Percentiles rank a stretch among this genome's conserved stretches.
phyloP scores from a whole-genome alignment of 1,140 invertebrate species.

The Drosophila sulfurigaster region DNA sequence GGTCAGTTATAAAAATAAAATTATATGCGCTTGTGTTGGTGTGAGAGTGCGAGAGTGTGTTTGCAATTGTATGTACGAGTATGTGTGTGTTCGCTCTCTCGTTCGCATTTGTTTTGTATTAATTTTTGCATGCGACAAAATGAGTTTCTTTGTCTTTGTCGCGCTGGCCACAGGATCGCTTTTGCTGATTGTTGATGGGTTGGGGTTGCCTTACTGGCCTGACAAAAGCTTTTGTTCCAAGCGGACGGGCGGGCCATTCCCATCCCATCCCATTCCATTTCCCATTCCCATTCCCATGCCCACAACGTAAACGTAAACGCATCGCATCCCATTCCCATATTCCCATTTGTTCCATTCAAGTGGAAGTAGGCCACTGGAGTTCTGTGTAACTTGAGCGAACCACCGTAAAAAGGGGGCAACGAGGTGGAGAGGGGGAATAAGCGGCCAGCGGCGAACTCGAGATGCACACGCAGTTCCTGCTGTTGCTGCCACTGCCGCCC shows the following conservation, averaged over 20 bases:
- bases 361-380: constrained; percentile 82
- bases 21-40: constrained; percentile 25
- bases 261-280: too few relatives aligned
- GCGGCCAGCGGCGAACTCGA: constrained; percentile 19
- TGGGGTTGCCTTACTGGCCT: constrained; percentile 26
- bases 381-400: constrained; percentile 66
- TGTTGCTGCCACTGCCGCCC: constrained; percentile 10
- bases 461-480: constrained; percentile 36
- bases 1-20: constrained; percentile 83
- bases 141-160: constrained; percentile 76
- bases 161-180: constrained; percentile 56
- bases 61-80: constrained; percentile 2
- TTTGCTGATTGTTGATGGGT: constrained; percentile 26
- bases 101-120: constrained; percentile 76
- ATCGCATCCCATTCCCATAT: constrained; percentile 8
- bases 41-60: not conserved
- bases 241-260: constrained; percentile 7
- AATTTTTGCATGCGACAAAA: constrained; percentile 78
- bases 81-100: constrained; percentile 17
- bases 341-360: constrained; percentile 62
- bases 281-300: not conserved
- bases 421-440: not conserved
- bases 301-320: not conserved
- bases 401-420: too few relatives aligned
- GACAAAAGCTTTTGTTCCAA: constrained; percentile 69